Evolutionary conservation across 2,797 vertebrate genomes (phyloP), one percentile per base, ranked within the genome.

Genomic region (Leptatherina wallacei): DNA sequence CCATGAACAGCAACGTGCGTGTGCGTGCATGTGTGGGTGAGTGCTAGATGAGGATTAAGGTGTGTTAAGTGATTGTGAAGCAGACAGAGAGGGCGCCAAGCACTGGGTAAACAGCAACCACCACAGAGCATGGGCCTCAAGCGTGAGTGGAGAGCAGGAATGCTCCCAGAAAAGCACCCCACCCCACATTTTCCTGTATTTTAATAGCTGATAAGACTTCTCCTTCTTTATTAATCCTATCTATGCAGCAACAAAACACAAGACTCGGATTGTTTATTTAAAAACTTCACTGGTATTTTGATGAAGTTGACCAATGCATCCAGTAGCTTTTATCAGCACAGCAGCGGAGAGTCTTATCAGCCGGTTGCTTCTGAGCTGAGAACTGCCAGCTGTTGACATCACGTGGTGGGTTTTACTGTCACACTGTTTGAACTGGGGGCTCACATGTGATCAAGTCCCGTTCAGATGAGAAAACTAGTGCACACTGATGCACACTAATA

Each of bases 341-440:
- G 59, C 55, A 57, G 73, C 58, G 36, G 13, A 36, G 64, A 61
- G 58, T 54, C 42, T 85, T 78, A 88, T 80, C 77, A 69, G 55
- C 13, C 7, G 32, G 72, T 61, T 65, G 40, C 63, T 73, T 30
- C 66, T 56, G 69, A 70, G 42, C 51, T 33, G 62, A 61, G 59
- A 57, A 29, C 47, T 9, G 9, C 47, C 47, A 51, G n/a, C 59
- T 56, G 38, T 58, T 73, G 47, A 62, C 58, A 56, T 55, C 57
- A 30, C 35, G 42, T 60, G 13, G 24, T 58, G 56, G 29, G 49
- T 51, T 47, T 60, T 11, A 47, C 6, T 51, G 61, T 35, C 52
- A 18, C 2, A 0, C 24, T 73, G 36, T 35, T 49, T 24, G 29
- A 38, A 57, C 51, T 2, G 1, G 40, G 12, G 42, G 14, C 7